These are phyloP conservation scores for Ariopsis seemanni DNA, from an alignment of 2,113 vertebrate genomes.

Conservation along the genomic window DNA sequence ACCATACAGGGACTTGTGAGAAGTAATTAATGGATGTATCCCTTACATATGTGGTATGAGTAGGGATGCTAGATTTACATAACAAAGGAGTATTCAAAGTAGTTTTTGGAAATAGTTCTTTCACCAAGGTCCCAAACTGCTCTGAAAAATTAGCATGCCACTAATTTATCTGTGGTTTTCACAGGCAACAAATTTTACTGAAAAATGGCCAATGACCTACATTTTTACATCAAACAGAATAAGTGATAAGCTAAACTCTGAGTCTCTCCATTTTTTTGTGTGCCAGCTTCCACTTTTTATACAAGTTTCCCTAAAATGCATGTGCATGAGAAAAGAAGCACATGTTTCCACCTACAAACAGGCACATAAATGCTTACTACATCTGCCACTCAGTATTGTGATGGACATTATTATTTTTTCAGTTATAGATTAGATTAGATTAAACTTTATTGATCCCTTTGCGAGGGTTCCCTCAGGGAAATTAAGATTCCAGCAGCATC, in stretches of 20 bases:
- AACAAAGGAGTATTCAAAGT: neutral
- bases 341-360: neutral
- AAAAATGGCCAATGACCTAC: neutral
- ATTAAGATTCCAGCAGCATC: no score
- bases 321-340: neutral
- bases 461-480: no score
- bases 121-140: neutral
- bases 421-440: no score
- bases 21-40: no score
- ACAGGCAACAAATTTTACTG: neutral
- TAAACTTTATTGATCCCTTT: no score
- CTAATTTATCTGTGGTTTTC: neutral
- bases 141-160: neutral
- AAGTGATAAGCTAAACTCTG: neutral
- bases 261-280: no score
- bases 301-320: neutral
- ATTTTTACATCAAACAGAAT: neutral
- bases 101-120: neutral
- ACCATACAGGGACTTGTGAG: no score
- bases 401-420: neutral
- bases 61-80: neutral
- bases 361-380: neutral
- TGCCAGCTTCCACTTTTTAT: no score
- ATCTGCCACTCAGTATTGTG: neutral
- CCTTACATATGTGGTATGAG: neutral